These are phyloP conservation scores for Sebastolobus altivelis DNA, from an alignment of 2,797 vertebrate species.

Conservation along the genomic window DNA sequence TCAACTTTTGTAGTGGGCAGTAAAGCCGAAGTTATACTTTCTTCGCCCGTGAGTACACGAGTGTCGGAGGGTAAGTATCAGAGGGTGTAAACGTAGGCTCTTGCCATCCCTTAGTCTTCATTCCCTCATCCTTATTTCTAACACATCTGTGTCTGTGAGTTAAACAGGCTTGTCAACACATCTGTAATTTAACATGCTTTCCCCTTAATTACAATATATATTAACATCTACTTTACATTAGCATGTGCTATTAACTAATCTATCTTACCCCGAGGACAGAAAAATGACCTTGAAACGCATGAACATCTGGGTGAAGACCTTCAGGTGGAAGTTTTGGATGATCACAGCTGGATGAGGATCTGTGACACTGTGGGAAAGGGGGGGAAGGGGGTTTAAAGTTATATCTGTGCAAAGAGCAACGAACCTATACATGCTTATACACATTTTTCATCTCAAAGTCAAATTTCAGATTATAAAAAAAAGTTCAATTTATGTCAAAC, in stretches of 20 bases:
- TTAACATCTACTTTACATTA: neutral
- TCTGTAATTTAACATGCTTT: neutral
- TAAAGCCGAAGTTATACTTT: too few species aligned
- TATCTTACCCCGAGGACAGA: neutral
- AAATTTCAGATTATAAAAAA: neutral
- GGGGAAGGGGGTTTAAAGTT: neutral
- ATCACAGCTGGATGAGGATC: neutral
- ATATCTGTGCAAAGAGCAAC: neutral
- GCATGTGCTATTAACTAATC: neutral
- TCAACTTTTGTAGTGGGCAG: too few species aligned
- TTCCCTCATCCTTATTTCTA: neutral
- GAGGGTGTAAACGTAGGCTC: too few species aligned
- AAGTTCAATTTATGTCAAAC: neutral
- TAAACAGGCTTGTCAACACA: neutral
- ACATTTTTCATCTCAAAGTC: neutral
- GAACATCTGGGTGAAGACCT: neutral
- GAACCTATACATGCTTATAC: neutral
- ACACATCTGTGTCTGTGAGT: neutral
- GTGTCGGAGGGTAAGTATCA: too few species aligned
- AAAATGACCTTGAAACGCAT: neutral
- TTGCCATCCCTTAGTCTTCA: neutral
- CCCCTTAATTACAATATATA: neutral
- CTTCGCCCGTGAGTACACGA: too few species aligned
- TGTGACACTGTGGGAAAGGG: neutral
- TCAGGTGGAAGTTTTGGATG: neutral